Evolutionary conservation across 2,888 invertebrate species (phyloP), one percentile per base, ranked within the genome.

Genomic region (Bibio marci): DNA sequence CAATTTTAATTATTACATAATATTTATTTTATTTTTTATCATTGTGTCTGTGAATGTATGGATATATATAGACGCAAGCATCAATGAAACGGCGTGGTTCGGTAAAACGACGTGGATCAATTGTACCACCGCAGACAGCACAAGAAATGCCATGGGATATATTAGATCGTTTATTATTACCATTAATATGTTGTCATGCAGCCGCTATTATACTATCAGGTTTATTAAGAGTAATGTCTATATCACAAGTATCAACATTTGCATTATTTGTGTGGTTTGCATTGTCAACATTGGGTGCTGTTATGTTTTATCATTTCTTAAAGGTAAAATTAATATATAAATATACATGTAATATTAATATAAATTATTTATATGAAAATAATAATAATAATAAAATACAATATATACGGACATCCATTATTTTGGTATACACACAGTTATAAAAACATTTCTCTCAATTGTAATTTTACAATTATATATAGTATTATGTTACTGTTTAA

Each of bases 251-350:
- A 44, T 78, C 82, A 10, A 77, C 80, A 40, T 76, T 85, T 57
- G 76, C 80, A 8, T 66, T 85, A 14, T 85, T 85, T 58, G 71
- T 82, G 26, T 74, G 80, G 69, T 79, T 83, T 55, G 66, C 77
- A 37, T 67, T 80, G 51, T 77, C 79, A 37, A 73, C 76, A 43
- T 68, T 79, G 44, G 80, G 80, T 19, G 76, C 77, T 3, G 76
- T 83, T 10, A 67, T 83, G 59, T 85, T 83, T 62, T 86, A 83
- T 62, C 83, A 83, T 53, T 83, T 82, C 54, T 66, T 86, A 36
- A 82, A 82, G 78, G 85, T 82, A 64, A 69, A 66, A 22, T 22
- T 6, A 6, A 22, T 22, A 22, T n/a, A n/a, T n/a, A n/a, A n/a
- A n/a, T n/a, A n/a, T n/a, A n/a, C n/a, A n/a, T n/a, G n/a, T n/a